Evolutionary conservation across 2,888 invertebrate species (phyloP).

Genomic region (Orgyia antiqua): DNA sequence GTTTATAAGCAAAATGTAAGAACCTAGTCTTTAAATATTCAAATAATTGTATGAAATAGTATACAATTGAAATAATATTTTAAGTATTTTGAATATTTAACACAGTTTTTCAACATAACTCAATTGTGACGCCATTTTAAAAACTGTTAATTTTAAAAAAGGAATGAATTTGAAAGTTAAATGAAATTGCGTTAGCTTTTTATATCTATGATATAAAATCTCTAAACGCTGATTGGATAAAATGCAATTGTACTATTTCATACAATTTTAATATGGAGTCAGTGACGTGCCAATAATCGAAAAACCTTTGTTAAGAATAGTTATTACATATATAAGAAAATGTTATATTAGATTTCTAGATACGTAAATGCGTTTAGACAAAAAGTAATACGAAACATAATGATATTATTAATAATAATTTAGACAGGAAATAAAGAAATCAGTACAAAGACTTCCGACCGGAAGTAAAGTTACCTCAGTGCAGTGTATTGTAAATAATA

Average conservation of each 20-base stretch:
- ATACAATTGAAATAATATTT: neutral
- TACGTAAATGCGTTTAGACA: conserved; percentile 40
- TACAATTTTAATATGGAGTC: conserved; percentile 45
- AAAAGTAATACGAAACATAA: conserved; percentile 41
- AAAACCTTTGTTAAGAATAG: conserved; percentile 63
- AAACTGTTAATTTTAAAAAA: too few species aligned
- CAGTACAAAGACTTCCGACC: conserved; percentile 27
- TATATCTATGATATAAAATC: conserved; percentile 64
- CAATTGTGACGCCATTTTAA: too few species aligned
- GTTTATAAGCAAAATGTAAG: conserved; percentile 20
- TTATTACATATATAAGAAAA: conserved; percentile 71
- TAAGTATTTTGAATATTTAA: too few species aligned
- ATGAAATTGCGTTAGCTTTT: conserved; percentile 51
- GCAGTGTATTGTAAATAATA: conserved; percentile 66
- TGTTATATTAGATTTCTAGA: conserved; percentile 40
- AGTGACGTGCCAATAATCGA: conserved; percentile 65
- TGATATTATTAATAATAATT: conserved; percentile 44
- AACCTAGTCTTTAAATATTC: conserved; percentile 29
- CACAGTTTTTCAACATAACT: too few species aligned
- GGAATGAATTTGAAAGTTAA: conserved; percentile 2
- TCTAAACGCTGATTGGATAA: conserved; percentile 44
- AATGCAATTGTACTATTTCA: conserved; percentile 32
- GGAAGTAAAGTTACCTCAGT: conserved; percentile 57
- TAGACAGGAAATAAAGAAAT: conserved; percentile 34
- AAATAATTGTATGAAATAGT: conserved; percentile 27